These are phyloP conservation scores for Unio pictorum DNA, from an alignment of 2,888 invertebrate species.

Conservation along the genomic window DNA sequence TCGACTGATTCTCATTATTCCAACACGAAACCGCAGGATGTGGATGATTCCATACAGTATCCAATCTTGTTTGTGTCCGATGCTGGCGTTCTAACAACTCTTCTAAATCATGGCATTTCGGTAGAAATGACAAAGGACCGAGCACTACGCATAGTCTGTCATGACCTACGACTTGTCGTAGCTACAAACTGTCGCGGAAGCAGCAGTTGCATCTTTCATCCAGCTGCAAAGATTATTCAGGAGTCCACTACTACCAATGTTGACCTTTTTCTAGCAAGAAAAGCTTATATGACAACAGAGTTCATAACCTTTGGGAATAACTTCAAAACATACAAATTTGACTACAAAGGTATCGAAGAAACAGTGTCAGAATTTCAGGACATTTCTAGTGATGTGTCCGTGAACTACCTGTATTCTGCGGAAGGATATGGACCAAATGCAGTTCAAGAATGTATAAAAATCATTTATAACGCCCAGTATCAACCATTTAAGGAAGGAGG, in stretches of 20 bases:
- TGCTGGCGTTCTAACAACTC: conserved; percentile 70
- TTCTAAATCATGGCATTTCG: conserved; percentile 68
- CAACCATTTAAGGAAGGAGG: conserved; percentile 56
- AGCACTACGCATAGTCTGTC: conserved; percentile 70
- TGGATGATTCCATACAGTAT: conserved; percentile 29
- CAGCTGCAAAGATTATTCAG: conserved; percentile 69
- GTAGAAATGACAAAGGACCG: conserved; percentile 72
- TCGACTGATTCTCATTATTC: too few relatives aligned
- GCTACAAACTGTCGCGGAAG: conserved; percentile 68
- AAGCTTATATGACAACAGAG: conserved; percentile 58
- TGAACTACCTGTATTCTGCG: conserved; percentile 65
- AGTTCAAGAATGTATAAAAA: conserved; percentile 61
- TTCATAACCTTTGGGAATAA: conserved; percentile 58
- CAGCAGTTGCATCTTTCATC: conserved; percentile 68
- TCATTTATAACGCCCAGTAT: conserved; percentile 67
- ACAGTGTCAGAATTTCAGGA: conserved; percentile 56
- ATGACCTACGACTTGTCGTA: conserved; percentile 66
- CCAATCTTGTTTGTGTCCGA: conserved; percentile 70
- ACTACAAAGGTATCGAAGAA: conserved; percentile 48
- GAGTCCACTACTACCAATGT: conserved; percentile 68
- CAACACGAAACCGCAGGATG: too few relatives aligned
- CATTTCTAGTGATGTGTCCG: conserved; percentile 66
- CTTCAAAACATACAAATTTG: conserved; percentile 58
- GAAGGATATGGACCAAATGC: conserved; percentile 61
- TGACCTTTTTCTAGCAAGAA: conserved; percentile 59